Percentiles rank a stretch among this genome's conserved stretches.
These are phyloP conservation scores for Patella ulyssiponensis DNA, from an alignment of 2,888 invertebrate species.

Conservation along the genomic window DNA sequence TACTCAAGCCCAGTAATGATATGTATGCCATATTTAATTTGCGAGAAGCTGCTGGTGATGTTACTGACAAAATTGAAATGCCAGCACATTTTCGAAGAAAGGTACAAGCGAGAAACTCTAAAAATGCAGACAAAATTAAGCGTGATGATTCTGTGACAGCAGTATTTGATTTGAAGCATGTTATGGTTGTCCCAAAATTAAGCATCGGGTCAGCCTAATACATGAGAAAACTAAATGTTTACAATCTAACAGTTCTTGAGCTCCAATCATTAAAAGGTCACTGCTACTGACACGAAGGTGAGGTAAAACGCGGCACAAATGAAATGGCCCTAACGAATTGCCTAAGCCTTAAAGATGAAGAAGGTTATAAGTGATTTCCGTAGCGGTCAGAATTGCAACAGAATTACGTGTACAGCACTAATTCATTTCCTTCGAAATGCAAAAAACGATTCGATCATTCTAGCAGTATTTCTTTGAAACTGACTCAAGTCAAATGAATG, in stretches of 20 bases:
- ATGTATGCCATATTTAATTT: not conserved
- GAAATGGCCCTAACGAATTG: not conserved
- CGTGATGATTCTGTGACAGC: not conserved
- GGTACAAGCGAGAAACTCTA: not conserved
- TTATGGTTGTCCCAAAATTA: not conserved
- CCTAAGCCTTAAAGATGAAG: not conserved
- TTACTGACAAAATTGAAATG: not conserved
- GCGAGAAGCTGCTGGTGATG: not conserved
- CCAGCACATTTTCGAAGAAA: not conserved
- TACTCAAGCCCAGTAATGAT: not conserved
- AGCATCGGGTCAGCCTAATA: not conserved
- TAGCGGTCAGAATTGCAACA: not conserved
- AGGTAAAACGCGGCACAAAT: not conserved
- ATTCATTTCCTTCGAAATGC: not conserved
- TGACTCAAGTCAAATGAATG: not conserved
- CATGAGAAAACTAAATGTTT: not conserved
- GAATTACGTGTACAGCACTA: not conserved
- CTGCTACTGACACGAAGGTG: not conserved
- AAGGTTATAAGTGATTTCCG: not conserved
- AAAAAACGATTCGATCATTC: not conserved
- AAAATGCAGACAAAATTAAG: not conserved
- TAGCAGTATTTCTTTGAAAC: not conserved
- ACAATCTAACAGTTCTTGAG: not conserved
- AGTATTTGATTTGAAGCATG: not conserved
- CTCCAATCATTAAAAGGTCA: not conserved